Evolutionary conservation across 2,797 vertebrate genomes (phyloP), one percentile per base, ranked within the genome.

Genomic region (Takifugu rubripes): DNA sequence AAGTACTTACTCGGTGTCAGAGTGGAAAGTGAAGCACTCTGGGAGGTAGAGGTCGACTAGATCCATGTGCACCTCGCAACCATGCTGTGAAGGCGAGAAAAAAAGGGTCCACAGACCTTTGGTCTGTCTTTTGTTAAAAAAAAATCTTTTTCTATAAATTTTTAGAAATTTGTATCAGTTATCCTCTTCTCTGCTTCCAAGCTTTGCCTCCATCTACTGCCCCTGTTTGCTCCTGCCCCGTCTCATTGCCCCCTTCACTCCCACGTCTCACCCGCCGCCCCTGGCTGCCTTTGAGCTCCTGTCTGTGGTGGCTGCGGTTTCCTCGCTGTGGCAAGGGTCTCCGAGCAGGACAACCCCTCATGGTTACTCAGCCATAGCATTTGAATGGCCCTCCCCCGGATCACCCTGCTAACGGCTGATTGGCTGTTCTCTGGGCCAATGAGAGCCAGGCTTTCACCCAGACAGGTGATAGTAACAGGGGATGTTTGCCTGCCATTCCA

Each of bases 21-120:
- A 83, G 87, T 87, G 85, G 72, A 84, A 90, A 74, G 82, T 88
- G 82, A 90, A 90, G 48, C 87, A 90, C 86, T 89, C 87, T 12
- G 86, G 87, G 66, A 90, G 88, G 75, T 90, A 89, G 55, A 90
- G 79, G 81, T 88, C 87, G 25, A 89, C 86, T 87, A 90, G 77
- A 89, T 90, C 88, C 88, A 90, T 90, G 75, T 64, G 84, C 53
- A 57, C 70, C 64, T 65, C 81, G 73, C 61, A 68, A 86, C 68
- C 88, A 89, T 88, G 63, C 75, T 85, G 84, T 31, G 56, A 44
- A 48, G 47, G 64, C 15, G 25, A 67, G 52, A 48, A 65, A 49
- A 60, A 56, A 57, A 21, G 31, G 25, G 42, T 64, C 50, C 36
- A 2, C 31, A 16, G 54, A 26, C 31, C 51, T 31, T 33, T 9